Conservation (phyloP, 2,888 invertebrate species). For the Mechanitis messenoides region DNA sequence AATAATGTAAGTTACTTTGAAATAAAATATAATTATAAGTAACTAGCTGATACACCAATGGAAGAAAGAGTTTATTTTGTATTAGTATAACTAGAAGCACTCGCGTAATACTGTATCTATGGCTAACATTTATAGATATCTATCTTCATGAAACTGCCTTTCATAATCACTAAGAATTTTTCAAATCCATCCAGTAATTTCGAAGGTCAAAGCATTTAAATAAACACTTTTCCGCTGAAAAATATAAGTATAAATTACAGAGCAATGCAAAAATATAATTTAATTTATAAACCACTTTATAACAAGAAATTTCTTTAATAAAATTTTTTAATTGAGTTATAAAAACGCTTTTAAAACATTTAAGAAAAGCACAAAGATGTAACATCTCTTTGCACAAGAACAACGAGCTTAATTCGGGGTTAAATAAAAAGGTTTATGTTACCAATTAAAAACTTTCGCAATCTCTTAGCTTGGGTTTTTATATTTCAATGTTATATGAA, state of each 20-base stretch:
- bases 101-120: too few species aligned
- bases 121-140: too few species aligned
- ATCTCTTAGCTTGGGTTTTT: background rate
- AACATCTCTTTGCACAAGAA: conserved; percentile 13
- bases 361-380: conserved; percentile 11
- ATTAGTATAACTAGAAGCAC: too few species aligned
- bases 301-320: background rate
- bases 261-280: background rate
- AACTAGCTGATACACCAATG: too few species aligned
- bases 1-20: too few species aligned
- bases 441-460: conserved; percentile 23
- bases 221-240: too few species aligned
- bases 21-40: background rate
- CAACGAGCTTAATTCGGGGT: conserved; percentile 13
- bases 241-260: background rate
- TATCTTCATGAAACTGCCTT: too few species aligned
- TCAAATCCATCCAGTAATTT: too few species aligned
- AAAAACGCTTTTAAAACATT: background rate
- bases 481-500: background rate
- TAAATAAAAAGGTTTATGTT: conserved; percentile 17
- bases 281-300: background rate
- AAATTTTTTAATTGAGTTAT: background rate
- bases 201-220: too few species aligned
- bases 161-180: too few species aligned
- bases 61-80: too few species aligned